A percentile compares a stretch with the other conserved stretches of the same genome.
Evolutionary conservation across 2,797 vertebrate species (phyloP).

Genomic region (Diplodus puntazzo): DNA sequence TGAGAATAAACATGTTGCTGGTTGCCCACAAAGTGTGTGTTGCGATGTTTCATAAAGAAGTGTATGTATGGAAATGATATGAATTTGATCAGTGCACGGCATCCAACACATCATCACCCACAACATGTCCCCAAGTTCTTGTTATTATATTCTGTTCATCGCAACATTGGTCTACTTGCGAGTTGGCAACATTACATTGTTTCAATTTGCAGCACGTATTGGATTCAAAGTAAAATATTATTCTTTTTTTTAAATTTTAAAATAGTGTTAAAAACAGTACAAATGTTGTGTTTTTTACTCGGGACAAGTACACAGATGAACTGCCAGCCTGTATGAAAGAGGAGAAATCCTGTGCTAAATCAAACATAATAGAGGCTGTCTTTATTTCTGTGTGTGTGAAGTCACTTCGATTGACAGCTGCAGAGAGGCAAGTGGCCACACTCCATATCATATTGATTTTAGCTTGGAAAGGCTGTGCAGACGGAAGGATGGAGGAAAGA

Average conservation of each 20-base stretch:
- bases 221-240: neutral
- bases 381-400: conserved; percentile 42
- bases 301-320: neutral
- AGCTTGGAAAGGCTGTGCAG: conserved; percentile 51
- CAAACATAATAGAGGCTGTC: conserved; percentile 46
- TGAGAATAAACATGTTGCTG: neutral
- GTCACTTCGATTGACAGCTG: conserved; percentile 50
- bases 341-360: conserved; percentile 23
- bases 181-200: neutral
- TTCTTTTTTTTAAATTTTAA: no score
- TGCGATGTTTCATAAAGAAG: neutral
- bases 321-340: neutral
- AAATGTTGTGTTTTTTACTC: neutral
- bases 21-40: neutral
- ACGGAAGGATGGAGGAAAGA: conserved; percentile 31
- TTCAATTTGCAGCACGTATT: conserved; percentile 2
- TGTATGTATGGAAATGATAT: neutral
- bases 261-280: conserved; percentile 4
- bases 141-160: neutral
- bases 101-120: neutral
- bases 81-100: neutral
- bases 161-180: neutral
- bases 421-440: conserved; percentile 54
- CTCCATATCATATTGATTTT: conserved; percentile 70
- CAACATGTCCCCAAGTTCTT: neutral